Base-by-base conservation (phyloP, 2,888 invertebrate genomes). In the Pandemis cinnamomeana region DNA sequence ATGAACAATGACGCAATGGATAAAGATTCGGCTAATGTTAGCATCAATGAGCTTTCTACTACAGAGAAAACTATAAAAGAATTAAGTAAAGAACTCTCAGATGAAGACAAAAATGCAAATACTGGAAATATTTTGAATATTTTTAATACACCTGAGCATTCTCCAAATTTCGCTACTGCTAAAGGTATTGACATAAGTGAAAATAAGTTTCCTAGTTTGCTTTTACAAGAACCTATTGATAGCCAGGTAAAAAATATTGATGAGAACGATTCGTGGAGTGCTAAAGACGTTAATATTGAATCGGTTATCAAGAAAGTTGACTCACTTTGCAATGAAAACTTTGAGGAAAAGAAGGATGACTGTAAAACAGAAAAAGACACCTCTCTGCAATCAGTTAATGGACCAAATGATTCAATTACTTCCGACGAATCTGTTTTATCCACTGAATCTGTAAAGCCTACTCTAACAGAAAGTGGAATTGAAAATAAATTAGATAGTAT, bases 271-370 rank as follows among this genome's bases (percentile, higher is more conserved):
- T 96, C 96, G 80, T 97, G 97, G 97, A 96, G 96, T 51, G 96
- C 96, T 7, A 97, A 97, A 87, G 97, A 97, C 83, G 95, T 97
- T 0, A 97, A 97, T 82, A 96, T 97, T 78, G 97, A 97, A 79
- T 97, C 97, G 27, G 97, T 97, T 2, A 97, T 97, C 77, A 97
- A 97, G 87, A 97, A 96, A 82, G 96, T 96, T 0, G 96, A 97
- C 80, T 96, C 96, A 0, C 86, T 96, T 58, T 96, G 96, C 86
- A 92, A 89, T 77, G 93, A 94, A 76, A 86, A 75, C 71, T 77
- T 80, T 44, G 90, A 91, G 68, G 82, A 84, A 51, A 83, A 77
- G 72, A 83, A 84, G 5, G 78, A 77, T 75, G 81, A 81, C 64
- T 77, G 81, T 66, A 77, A 80, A 62, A 76, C 62, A 44, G 77